phyloP scores from a whole-genome alignment of 2,113 vertebrate genomes.

The Phrynosoma platyrhinos region DNA sequence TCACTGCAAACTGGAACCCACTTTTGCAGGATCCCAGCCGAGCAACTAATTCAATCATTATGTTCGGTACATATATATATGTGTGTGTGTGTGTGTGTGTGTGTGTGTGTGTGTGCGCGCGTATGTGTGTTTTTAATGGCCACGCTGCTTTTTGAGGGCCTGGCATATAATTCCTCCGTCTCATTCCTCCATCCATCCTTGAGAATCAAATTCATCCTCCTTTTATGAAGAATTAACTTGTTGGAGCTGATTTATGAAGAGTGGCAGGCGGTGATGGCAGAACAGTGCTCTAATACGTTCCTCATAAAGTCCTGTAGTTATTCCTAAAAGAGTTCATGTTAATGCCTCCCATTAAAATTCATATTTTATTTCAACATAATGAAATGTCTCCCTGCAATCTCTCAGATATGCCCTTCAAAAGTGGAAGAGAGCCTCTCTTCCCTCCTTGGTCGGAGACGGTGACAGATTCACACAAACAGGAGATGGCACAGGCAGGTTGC shows the following conservation, averaged over 20 bases:
- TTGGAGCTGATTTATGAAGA: slow-evolving; percentile 71
- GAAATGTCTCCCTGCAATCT: slow-evolving; percentile 58
- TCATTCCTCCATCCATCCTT: slow-evolving; percentile 44
- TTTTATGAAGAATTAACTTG: slow-evolving; percentile 74
- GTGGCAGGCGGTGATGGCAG: slow-evolving; percentile 63
- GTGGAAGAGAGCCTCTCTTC: slow-evolving; percentile 13
- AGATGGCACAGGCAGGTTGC: slow-evolving; percentile 49
- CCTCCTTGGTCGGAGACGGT: slow-evolving; percentile 23
- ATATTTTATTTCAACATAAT: slow-evolving; percentile 66
- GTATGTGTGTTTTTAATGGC: not conserved
- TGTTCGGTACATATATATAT: not conserved
- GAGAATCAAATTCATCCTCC: slow-evolving; percentile 55
- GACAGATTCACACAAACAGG: slow-evolving; percentile 47
- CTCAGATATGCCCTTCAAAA: slow-evolving; percentile 71
- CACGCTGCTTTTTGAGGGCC: fast-evolving
- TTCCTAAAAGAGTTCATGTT: slow-evolving; percentile 73
- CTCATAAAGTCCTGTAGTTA: slow-evolving; percentile 69
- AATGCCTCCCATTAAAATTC: slow-evolving; percentile 73
- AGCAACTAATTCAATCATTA: not conserved
- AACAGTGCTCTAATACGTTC: slow-evolving; percentile 61
- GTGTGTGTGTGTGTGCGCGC: not conserved
- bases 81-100: no score
- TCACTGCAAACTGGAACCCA: not conserved
- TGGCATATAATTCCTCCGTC: not conserved
- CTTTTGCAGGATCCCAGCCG: not conserved